Evolutionary conservation across 2,113 vertebrate species (phyloP).

Genomic region (Castor canadensis): DNA sequence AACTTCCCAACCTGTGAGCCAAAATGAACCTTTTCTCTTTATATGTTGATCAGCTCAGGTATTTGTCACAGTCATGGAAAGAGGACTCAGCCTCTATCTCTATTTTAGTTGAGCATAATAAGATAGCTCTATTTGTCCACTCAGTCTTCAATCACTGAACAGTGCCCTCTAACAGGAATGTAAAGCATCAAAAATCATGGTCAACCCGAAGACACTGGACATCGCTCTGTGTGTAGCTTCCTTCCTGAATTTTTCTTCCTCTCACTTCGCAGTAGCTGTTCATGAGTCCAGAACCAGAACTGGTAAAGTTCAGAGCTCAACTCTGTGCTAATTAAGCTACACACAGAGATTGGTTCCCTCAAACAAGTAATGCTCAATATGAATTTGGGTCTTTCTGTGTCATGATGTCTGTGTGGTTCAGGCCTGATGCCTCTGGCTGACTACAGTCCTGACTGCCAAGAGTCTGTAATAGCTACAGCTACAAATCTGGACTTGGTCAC

Average conservation of each 20-base stretch:
- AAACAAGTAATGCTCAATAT: neutral
- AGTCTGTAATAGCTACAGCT: no score
- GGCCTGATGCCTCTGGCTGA: neutral
- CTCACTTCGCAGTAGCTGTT: neutral
- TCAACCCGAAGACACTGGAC: neutral
- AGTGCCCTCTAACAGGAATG: rapidly evolving
- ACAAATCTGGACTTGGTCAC: neutral
- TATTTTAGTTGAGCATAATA: rapidly evolving
- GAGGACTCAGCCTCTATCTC: neutral
- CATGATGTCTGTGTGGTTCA: rapidly evolving
- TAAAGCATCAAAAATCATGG: rapidly evolving
- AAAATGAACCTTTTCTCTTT: neutral
- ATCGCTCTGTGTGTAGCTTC: rapidly evolving
- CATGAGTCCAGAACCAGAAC: neutral
- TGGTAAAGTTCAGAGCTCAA: neutral
- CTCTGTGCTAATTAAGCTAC: neutral
- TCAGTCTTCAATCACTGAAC: neutral
- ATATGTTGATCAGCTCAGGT: neutral
- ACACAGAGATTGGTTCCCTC: neutral
- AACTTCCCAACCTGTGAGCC: neutral
- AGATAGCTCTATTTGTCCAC: neutral
- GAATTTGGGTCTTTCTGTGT: neutral
- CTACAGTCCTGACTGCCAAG: neutral
- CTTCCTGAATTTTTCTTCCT: neutral
- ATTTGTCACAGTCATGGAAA: neutral